These are phyloP conservation scores for Lithophane leautieri DNA, from an alignment of 2,888 invertebrate genomes.

Conservation along the genomic window DNA sequence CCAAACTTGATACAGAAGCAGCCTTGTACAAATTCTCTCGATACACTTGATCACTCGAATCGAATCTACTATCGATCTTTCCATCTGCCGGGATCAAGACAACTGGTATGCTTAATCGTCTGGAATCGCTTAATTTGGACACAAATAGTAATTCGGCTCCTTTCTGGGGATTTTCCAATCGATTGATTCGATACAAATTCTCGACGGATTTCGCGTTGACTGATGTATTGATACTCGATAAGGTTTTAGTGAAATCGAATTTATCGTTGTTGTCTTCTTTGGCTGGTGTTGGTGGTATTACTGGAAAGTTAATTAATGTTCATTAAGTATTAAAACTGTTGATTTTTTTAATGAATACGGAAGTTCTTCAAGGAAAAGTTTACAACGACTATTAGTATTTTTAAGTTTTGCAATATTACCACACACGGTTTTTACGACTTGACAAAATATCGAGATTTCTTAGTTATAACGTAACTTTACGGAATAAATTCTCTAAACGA, in stretches of 20 bases:
- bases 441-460: too few species aligned
- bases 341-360: not conserved
- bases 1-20: conserved; percentile 86
- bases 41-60: conserved; percentile 83
- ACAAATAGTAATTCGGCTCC: conserved; percentile 80
- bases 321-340: not conserved
- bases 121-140: conserved; percentile 81
- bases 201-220: conserved; percentile 82
- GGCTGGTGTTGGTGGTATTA: conserved; percentile 87
- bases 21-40: conserved; percentile 87
- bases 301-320: conserved; percentile 73
- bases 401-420: not conserved
- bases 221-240: conserved; percentile 65
- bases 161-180: conserved; percentile 73
- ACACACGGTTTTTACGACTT: too few species aligned
- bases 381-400: not conserved
- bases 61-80: conserved; percentile 83
- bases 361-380: not conserved
- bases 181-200: conserved; percentile 78
- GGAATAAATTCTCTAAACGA: too few species aligned
- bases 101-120: conserved; percentile 85
- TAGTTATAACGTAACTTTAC: too few species aligned
- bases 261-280: conserved; percentile 77
- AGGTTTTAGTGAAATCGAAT: conserved; percentile 79
- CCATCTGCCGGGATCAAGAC: conserved; percentile 82